A percentile compares a stretch with the other conserved stretches of the same genome.
Evolutionary conservation across 2,888 invertebrate species (phyloP).

Genomic region (Anagyrus pseudococci): DNA sequence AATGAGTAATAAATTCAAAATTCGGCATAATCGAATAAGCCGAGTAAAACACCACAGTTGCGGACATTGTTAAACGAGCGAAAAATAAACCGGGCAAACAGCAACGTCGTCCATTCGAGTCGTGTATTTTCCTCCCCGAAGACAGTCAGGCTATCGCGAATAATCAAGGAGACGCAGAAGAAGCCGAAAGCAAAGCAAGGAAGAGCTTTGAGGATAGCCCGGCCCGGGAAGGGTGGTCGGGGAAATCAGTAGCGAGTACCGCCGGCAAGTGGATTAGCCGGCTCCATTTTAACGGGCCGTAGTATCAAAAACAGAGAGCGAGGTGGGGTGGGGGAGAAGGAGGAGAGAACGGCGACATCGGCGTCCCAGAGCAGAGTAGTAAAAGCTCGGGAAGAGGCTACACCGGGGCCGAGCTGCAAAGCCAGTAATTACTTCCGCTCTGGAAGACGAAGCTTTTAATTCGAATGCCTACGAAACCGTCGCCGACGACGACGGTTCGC

Average conservation of each 20-base stretch:
- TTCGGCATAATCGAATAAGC: too few species aligned
- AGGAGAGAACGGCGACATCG: too few species aligned
- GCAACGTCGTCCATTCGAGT: background rate
- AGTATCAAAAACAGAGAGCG: slow-evolving; percentile 37
- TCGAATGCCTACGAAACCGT: slow-evolving; percentile 44
- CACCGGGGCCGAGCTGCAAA: background rate
- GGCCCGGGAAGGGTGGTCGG: background rate
- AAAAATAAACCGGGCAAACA: background rate
- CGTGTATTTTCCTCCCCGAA: background rate
- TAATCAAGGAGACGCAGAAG: slow-evolving; percentile 33
- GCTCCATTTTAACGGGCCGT: slow-evolving; percentile 25
- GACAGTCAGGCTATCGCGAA: background rate
- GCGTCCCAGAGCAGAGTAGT: too few species aligned
- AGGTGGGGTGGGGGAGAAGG: too few species aligned
- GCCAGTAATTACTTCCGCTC: slow-evolving; percentile 44
- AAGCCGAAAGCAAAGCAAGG: background rate
- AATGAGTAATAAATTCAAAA: too few species aligned
- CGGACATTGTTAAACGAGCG: background rate
- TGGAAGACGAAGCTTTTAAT: slow-evolving; percentile 49
- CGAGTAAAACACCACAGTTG: background rate
- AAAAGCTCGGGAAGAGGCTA: too few species aligned
- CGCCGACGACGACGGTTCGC: slow-evolving; percentile 39
- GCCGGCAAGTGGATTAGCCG: slow-evolving; percentile 35
- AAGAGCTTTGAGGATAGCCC: too few species aligned
- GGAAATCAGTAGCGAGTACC: slow-evolving; percentile 12